Base-by-base conservation (phyloP, 2,888 invertebrate species). In the Nymphalis urticae region DNA sequence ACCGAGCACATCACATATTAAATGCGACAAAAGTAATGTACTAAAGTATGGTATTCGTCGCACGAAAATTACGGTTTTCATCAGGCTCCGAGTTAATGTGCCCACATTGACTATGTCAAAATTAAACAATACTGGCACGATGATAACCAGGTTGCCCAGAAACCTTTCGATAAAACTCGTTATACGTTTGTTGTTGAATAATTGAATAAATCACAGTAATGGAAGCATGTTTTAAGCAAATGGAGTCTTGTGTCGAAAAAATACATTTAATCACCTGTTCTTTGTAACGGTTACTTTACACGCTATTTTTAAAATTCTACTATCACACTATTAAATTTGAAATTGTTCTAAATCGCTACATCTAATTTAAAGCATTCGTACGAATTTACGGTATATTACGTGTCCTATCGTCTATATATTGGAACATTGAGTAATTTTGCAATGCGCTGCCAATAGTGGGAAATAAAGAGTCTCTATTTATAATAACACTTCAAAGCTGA, bases 181-280 rank as follows among this genome's bases (percentile, higher is more conserved):
- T 76, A 86, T 86, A 87, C 85, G 82, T 88, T 87, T 85, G 82
- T 82, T 82, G 80, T 82, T 86, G 89, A 90, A 87, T 88, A 88
- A 90, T 90, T 86, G 83, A 89, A 90, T 90, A 88, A 88, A 88
- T 89, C 89, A 84, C 81, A 74, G 80, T 89, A 88, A 88, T 88
- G 89, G 88, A 85, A 81, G 76, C 77, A 82, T 79, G 83, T 86
- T 88, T 83, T 82, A 71, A 79, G 80, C 82, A 85, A 89, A 86
- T 85, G 87, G 86, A 84, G 42, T 42, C 85, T 80, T 81, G 78
- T 80, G 83, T 84, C 80, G 78, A 53, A 47, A 79, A 80, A 82
- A 77, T 79, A 78, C 76, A 82, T 80, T 78, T 16, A 32, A 77
- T 64, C 61, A 56, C 60, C 61, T 76, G 68, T 77, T 65, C 48